These are phyloP conservation scores for Merops nubicus DNA, from an alignment of 2,113 vertebrate species.

Conservation along the genomic window DNA sequence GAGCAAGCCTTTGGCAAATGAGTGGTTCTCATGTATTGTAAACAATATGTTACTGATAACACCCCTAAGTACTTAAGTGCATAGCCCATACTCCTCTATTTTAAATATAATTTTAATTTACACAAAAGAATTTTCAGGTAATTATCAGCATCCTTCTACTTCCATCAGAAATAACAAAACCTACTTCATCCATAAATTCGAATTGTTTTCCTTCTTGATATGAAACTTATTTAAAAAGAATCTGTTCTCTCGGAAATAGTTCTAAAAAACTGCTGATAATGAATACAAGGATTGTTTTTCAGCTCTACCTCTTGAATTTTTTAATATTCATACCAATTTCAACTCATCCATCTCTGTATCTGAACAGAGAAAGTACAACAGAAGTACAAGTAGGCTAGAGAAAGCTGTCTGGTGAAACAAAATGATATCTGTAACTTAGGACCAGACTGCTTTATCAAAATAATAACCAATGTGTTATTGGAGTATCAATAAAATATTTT, in stretches of 20 bases:
- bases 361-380: neutral
- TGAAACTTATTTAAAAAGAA: neutral
- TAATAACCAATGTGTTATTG: neutral
- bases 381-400: neutral
- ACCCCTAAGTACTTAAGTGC: neutral
- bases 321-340: slow-evolving; percentile 67
- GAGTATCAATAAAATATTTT: neutral
- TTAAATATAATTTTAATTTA: neutral
- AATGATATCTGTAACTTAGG: neutral
- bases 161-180: neutral
- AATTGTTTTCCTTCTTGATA: neutral
- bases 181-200: neutral
- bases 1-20: neutral
- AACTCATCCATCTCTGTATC: slow-evolving; percentile 46
- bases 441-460: neutral
- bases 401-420: neutral
- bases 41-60: neutral
- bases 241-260: neutral
- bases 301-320: slow-evolving; percentile 68
- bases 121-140: neutral
- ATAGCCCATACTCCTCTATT: neutral
- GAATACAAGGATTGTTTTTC: slow-evolving; percentile 49
- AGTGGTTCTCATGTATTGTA: neutral
- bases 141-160: neutral
- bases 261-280: slow-evolving; percentile 42